Evolutionary conservation across 2,113 vertebrate genomes (phyloP).

Genomic region (Oophaga pumilio): DNA sequence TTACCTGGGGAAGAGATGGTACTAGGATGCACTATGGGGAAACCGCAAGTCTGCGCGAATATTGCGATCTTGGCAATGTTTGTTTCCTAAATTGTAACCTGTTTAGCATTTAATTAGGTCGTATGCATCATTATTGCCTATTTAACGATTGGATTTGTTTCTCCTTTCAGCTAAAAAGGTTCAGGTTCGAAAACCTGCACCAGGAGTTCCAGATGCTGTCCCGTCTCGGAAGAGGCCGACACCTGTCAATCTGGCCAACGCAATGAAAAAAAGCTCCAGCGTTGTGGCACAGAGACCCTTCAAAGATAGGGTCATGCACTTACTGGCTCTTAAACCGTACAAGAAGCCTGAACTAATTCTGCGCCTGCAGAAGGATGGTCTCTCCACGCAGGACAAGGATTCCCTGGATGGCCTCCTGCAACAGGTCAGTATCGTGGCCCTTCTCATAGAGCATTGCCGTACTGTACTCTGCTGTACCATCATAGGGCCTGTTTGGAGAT

Average conservation of each 20-base stretch:
- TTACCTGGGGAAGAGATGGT: no score
- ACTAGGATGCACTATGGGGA: no score
- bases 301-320: conserved; percentile 89
- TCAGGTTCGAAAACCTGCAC: conserved; percentile 88
- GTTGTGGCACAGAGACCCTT: conserved; percentile 80
- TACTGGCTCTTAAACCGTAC: conserved; percentile 95
- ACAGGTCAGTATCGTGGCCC: conserved; percentile 76
- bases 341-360: conserved; percentile 93
- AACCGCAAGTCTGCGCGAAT: no score
- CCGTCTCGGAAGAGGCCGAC: conserved; percentile 85
- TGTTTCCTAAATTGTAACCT: no score
- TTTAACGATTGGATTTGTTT: not conserved
- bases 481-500: not conserved
- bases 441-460: no score
- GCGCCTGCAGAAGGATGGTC: conserved; percentile 91
- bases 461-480: no score
- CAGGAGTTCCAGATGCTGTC: conserved; percentile 80
- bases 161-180: conserved; percentile 85
- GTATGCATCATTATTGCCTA: not conserved
- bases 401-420: conserved; percentile 88
- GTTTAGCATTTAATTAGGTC: not conserved
- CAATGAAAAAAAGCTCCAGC: conserved; percentile 77
- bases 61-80: no score
- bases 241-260: conserved; percentile 88
- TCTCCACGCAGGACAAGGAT: conserved; percentile 86